Percentiles rank a stretch among this genome's conserved stretches.
phyloP scores from a whole-genome alignment of 2,797 vertebrate species.

The Myotis vivesi region DNA sequence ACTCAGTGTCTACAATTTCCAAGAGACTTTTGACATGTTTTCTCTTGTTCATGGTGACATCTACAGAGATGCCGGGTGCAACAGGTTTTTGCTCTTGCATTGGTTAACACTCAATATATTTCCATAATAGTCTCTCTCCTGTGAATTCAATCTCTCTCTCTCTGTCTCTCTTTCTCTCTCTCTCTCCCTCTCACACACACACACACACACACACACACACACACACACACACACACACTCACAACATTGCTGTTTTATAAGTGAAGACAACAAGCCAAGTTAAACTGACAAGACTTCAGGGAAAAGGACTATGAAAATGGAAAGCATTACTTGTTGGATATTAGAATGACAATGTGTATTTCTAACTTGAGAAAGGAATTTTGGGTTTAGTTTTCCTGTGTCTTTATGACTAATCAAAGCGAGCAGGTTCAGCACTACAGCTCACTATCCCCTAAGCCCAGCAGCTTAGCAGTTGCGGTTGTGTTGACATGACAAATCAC shows the following conservation, averaged over 20 bases:
- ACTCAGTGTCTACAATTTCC: neutral
- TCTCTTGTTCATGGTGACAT: neutral
- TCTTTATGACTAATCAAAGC: slow-evolving; percentile 40
- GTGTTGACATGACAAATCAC: slow-evolving; percentile 13
- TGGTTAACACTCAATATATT: neutral
- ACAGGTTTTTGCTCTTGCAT: neutral
- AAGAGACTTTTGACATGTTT: neutral
- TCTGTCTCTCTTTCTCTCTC: neutral
- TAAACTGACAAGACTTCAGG: neutral
- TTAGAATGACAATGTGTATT: neutral
- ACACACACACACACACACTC: neutral
- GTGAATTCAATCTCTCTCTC: neutral
- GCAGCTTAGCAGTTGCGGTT: neutral
- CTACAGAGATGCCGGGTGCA: neutral
- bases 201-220: neutral
- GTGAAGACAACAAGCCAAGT: neutral
- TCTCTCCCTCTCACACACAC: neutral
- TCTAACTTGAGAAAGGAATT: slow-evolving; percentile 29
- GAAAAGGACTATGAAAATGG: neutral
- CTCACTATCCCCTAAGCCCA: neutral
- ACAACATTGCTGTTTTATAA: neutral
- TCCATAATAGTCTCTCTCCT: neutral
- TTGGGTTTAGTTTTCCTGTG: neutral
- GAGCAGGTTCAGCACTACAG: neutral
- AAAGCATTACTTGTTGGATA: neutral